Base-by-base conservation (phyloP, 2,888 invertebrate species). In the Cephus pulcher region DNA sequence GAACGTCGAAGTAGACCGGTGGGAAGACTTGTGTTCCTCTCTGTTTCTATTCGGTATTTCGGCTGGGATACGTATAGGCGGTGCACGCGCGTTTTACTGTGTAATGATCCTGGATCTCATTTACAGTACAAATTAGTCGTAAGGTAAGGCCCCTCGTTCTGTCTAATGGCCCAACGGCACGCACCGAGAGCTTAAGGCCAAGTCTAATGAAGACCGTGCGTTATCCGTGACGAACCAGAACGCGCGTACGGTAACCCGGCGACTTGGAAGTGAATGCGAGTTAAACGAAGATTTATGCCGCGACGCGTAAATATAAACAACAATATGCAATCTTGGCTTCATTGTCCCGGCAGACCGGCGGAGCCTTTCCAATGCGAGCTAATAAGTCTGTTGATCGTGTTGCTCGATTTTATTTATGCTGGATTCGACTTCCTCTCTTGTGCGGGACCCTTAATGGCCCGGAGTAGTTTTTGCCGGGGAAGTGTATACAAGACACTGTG, bases 211-310 rank as follows among this genome's bases (percentile, higher is more conserved):
- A 90, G 90, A 90, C 89, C 86, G 86, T 87, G 90, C 88, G 89
- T 89, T 90, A 86, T 88, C 90, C 89, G 88, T 89, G 90, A 89
- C 88, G 90, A 88, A 88, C 85, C 83, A 81, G 75, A 76, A 75
- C 80, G 75, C 77, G 70, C 75, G 30, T 30, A 78, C 40, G 76
- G 71, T 33, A 35, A 76, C 40, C 76, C 76, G 80, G 82, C 81
- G 78, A 78, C 82, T 78, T 80, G 73, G 83, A 79, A 68, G 81
- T 90, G 90, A 91, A 91, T 91, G 87, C 89, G 82, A 86, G 87
- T 89, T 91, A 90, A 91, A 91, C 90, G 91, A 91, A 89, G 90
- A 91, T 91, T 91, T 91, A 91, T 91, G 89, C 87, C 85, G 85
- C 86, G 85, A 79, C 87, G 87, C 87, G 88, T 90, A 90, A 90